These are phyloP conservation scores for Camptogramma bilineatum DNA, from an alignment of 2,888 invertebrate genomes.

Conservation along the genomic window DNA sequence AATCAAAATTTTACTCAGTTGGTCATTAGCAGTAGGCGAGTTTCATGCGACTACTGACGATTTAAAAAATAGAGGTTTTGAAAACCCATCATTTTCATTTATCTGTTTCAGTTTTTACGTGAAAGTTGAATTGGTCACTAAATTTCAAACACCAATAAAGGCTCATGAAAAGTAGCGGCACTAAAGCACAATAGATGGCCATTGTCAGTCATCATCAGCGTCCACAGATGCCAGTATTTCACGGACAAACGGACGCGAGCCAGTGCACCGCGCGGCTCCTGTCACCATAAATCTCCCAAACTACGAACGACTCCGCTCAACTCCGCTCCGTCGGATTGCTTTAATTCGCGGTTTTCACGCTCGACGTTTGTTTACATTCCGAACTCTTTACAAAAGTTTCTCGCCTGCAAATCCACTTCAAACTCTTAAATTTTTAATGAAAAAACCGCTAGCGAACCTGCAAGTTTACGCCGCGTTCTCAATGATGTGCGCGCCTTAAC, in stretches of 20 bases:
- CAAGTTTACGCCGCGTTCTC: slow-evolving; percentile 21
- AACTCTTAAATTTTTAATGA: slow-evolving; percentile 33
- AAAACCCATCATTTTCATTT: background rate
- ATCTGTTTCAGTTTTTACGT: background rate
- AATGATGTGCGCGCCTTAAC: slow-evolving; percentile 45
- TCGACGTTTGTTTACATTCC: slow-evolving; percentile 40
- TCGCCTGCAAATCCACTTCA: slow-evolving; percentile 26
- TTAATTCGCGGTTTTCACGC: slow-evolving; percentile 50
- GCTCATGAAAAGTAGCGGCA: slow-evolving; percentile 35
- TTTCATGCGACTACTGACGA: no score
- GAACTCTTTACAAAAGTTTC: slow-evolving; percentile 6
- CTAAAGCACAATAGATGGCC: slow-evolving; percentile 54
- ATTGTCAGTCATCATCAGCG: slow-evolving; percentile 64
- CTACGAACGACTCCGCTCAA: slow-evolving; percentile 46
- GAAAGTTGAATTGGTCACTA: background rate
- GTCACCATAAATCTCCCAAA: slow-evolving; percentile 62
- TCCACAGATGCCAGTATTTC: slow-evolving; percentile 60
- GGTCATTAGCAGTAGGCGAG: no score
- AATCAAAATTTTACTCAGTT: no score
- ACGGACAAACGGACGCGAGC: slow-evolving; percentile 52
- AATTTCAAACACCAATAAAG: slow-evolving; percentile 26
- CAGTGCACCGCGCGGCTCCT: slow-evolving; percentile 46
- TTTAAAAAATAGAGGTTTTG: no score
- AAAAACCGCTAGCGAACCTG: slow-evolving; percentile 41
- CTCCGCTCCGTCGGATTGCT: slow-evolving; percentile 47